Percentiles rank a stretch among this genome's conserved stretches.
Evolutionary conservation across 2,888 invertebrate genomes (phyloP).

Genomic region (Tipula vernalis): DNA sequence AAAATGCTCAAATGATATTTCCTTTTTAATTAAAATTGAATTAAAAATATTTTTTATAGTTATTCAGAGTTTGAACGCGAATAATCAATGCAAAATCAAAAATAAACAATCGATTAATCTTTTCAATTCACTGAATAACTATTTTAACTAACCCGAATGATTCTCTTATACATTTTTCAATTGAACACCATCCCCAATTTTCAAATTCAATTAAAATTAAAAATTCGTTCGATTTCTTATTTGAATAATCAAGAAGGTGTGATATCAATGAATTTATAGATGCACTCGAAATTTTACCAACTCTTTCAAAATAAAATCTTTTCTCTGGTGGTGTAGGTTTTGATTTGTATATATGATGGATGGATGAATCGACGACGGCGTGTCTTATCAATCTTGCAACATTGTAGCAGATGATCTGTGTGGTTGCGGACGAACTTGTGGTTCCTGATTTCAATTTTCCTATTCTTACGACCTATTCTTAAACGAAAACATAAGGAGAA

Average conservation of each 20-base stretch:
- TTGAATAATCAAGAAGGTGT: neutral
- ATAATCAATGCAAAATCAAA: neutral
- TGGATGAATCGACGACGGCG: neutral
- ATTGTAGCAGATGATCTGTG: neutral
- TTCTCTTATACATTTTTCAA: neutral
- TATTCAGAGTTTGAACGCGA: neutral
- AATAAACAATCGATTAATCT: neutral
- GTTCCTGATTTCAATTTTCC: neutral
- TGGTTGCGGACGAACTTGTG: neutral
- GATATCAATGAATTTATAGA: neutral
- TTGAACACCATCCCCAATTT: neutral
- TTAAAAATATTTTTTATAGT: slow-evolving; percentile 4
- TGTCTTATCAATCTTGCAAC: neutral
- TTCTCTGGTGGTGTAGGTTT: neutral
- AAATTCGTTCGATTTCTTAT: neutral
- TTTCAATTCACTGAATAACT: slow-evolving; percentile 7
- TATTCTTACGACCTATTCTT: neutral
- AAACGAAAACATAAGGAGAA: slow-evolving; percentile 4
- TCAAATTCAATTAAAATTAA: slow-evolving; percentile 4
- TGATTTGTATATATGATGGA: neutral
- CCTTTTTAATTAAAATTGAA: slow-evolving; percentile 7
- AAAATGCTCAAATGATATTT: slow-evolving; percentile 9
- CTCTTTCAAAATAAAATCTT: neutral
- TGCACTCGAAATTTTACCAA: neutral
- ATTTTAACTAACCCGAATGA: slow-evolving; percentile 6